phyloP scores from a whole-genome alignment of 2,113 vertebrate species.

The Chloropsis hardwickii region DNA sequence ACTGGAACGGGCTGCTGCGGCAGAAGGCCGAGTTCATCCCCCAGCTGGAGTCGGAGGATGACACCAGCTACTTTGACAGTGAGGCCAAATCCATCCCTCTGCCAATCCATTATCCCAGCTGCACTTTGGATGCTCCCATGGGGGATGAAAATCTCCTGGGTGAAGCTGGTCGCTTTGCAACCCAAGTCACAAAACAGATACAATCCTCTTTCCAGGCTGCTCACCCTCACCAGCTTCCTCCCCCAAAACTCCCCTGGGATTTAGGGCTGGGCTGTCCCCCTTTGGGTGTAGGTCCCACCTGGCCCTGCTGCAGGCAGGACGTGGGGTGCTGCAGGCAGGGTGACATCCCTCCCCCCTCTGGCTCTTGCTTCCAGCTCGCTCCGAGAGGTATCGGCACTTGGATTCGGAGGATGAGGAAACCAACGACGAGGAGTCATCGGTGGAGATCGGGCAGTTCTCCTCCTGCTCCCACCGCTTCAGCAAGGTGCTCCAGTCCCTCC shows the following conservation, averaged over 20 bases:
- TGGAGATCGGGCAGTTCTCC: conserved; percentile 93
- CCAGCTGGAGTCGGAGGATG: conserved; percentile 92
- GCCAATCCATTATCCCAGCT: background rate
- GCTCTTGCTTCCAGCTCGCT: conserved; percentile 78
- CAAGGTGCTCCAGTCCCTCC: conserved; percentile 77
- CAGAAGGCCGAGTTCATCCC: conserved; percentile 97
- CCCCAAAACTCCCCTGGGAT: background rate
- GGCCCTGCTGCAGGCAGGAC: background rate
- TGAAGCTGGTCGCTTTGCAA: background rate
- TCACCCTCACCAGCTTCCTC: background rate
- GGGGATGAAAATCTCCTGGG: background rate
- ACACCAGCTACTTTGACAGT: conserved; percentile 99
- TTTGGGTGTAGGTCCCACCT: rapidly evolving
- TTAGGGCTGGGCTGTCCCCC: background rate
- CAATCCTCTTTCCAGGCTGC: background rate
- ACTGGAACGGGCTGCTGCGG: conserved; percentile 93
- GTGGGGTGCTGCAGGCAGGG: background rate
- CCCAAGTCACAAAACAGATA: background rate
- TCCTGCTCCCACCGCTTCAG: conserved; percentile 98
- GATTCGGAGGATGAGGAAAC: conserved; percentile 92
- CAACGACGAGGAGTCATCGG: conserved; percentile 89
- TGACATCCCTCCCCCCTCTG: background rate
- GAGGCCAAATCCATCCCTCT: conserved; percentile 32
- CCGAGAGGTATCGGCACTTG: conserved; percentile 90
- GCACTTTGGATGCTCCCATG: rapidly evolving